phyloP scores from a whole-genome alignment of 1,140 invertebrate species.

The Chelonus insularis region DNA sequence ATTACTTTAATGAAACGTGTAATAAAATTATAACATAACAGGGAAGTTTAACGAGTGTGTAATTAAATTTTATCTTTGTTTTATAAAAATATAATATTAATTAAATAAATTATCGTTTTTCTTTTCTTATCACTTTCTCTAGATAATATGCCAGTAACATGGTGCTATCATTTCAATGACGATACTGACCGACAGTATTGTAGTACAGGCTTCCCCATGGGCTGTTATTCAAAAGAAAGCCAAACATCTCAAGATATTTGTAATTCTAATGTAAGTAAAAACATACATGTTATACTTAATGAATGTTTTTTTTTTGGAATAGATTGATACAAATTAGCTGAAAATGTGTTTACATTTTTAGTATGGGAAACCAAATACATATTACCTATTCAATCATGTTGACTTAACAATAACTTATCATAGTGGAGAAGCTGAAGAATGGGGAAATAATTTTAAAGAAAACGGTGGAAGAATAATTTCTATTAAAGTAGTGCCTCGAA shows the following conservation, averaged over 20 bases:
- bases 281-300: no score
- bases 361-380: conserved; percentile 70
- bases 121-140: conserved; percentile 33
- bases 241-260: conserved; percentile 67
- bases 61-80: no score
- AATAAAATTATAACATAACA: no score
- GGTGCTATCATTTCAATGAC: conserved; percentile 86
- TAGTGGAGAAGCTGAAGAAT: conserved; percentile 81
- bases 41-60: no score
- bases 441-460: conserved; percentile 74
- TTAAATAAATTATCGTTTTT: no score
- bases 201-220: conserved; percentile 95
- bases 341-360: conserved; percentile 27
- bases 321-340: no score
- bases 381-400: conserved; percentile 96
- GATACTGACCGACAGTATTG: conserved; percentile 74
- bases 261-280: conserved; percentile 61
- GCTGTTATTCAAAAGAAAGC: conserved; percentile 79
- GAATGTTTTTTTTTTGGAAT: no score
- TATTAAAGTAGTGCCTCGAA: conserved; percentile 77
- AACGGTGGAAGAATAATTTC: conserved; percentile 90
- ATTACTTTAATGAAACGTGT: no score
- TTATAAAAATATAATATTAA: no score
- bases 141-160: conserved; percentile 97
- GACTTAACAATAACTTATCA: conserved; percentile 93